These are phyloP conservation scores for Drosophila tripunctata DNA, from an alignment of 2,888 invertebrate genomes.

Conservation along the genomic window DNA sequence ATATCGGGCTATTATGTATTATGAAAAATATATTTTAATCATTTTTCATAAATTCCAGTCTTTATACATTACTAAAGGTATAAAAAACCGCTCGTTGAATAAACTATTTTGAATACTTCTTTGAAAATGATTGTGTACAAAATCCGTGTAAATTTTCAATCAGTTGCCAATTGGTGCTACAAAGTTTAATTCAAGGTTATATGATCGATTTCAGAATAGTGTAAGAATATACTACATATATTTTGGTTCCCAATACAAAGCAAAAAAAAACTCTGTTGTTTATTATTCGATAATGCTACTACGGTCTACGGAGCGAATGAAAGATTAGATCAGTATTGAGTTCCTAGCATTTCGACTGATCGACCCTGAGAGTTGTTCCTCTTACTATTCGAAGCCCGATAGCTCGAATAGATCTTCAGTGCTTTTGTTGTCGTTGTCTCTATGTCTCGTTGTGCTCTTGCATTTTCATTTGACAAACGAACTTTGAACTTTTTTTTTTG, in stretches of 20 bases:
- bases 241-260: neutral
- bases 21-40: too few species aligned
- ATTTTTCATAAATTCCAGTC: too few species aligned
- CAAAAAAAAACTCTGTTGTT: neutral
- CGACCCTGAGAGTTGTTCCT: slow-evolving; percentile 36
- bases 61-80: too few species aligned
- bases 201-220: too few species aligned
- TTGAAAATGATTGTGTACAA: too few species aligned
- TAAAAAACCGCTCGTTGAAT: too few species aligned
- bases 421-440: neutral
- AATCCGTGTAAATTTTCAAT: too few species aligned
- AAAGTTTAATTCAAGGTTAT: neutral
- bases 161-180: neutral
- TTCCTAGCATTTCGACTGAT: slow-evolving; percentile 12
- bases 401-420: slow-evolving; percentile 22
- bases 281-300: too few species aligned
- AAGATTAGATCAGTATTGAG: slow-evolving; percentile 7
- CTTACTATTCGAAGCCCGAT: slow-evolving; percentile 18
- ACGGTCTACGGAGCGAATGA: neutral
- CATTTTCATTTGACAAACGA: slow-evolving; percentile 37
- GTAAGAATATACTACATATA: too few species aligned
- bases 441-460: slow-evolving; percentile 7
- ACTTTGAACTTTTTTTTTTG: slow-evolving; percentile 65
- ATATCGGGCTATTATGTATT: too few species aligned
- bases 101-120: too few species aligned